Evolutionary conservation across 2,888 invertebrate genomes (phyloP), one percentile per base, ranked within the genome.

Genomic region (Lordiphosa fenestrarum): DNA sequence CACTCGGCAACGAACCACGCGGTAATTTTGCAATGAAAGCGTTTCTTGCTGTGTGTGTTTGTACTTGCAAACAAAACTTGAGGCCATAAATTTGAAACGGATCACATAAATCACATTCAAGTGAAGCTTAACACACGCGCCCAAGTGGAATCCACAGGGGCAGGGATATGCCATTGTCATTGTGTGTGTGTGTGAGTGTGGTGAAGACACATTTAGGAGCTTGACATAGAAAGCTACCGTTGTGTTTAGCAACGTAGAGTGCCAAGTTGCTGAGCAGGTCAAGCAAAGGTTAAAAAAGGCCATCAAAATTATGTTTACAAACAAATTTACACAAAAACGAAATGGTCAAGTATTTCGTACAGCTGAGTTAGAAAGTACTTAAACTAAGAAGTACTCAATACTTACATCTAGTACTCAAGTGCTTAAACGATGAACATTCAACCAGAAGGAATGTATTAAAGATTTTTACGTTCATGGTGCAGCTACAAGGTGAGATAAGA

Each of bases 31-130:
- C 61, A 69, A 71, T 64, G 69, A 70, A 70, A 76, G 64, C 65
- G 63, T 75, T 72, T 68, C 55, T 23, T 53, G 53, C 9, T n/a
- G 33, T 13, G 35, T 33, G 9, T 35, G 9, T 35, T 10, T 19
- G 37, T 42, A 4, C 50, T 40, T 54, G 69, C 70, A 73, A 73
- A 71, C 81, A 76, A 81, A 83, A 81, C 70, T 85, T 81, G 80
- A 65, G 71, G 86, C 82, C 75, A 88, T 88, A 88, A 88, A 88
- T 87, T 86, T 78, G 56, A 66, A 75, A 72, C 85, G 85, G 82
- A 86, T 88, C 88, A 87, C 88, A 88, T 88, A 88, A 88, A 88
- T 88, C 88, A 88, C 87, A 81, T 85, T 86, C 84, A 87, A 87
- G 86, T 88, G 84, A 83, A 83, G 85, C 84, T 83, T 85, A 73